Base-by-base conservation (phyloP, 2,113 vertebrate species). In the Poicephalus gulielmi region DNA sequence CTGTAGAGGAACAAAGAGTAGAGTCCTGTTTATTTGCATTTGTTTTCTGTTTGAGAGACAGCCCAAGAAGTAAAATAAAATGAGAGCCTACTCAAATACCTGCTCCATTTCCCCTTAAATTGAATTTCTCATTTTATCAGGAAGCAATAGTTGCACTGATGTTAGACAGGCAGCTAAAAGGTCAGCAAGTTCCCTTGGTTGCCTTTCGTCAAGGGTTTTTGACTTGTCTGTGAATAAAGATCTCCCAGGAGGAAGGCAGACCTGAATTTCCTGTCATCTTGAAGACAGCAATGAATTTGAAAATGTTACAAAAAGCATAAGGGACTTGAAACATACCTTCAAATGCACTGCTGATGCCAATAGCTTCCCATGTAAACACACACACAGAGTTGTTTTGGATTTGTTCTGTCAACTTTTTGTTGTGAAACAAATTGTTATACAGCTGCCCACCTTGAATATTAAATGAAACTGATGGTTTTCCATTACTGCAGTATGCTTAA, bases 161-260 rank as follows among this genome's bases (percentile, higher is more conserved):
- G 98, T 97, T 98, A 98, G 98, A 98, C 98, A 98, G 98, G 98
- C 98, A 98, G 98, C 97, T 98, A 97, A 98, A 98, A 98, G 98
- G 98, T 98, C 98, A 98, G 92, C 97, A 97, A 98, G 98, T 98
- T 98, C 98, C 98, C 98, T 94, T 98, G 97, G 98, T 98, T 98
- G 98, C 98, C 97, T 98, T 98, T 98, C 98, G 98, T 98, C 98
- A 98, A 98, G 98, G 98, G 98, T 98, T 98, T 98, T 98, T 98
- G 98, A 98, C 98, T 98, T 98, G 97, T 97, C 97, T 98, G 98
- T 98, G 98, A 98, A 98, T 98, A 98, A 98, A 98, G 98, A 98
- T 98, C 98, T 98, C 98, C 98, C 98, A 96, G 92, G 98, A 98
- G 98, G 98, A 96, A 96, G 94, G 98, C 97, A 98, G 97, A 98